A percentile compares a stretch with the other conserved stretches of the same genome.
These are phyloP conservation scores for Xestia xanthographa DNA, from an alignment of 2,888 invertebrate species.

Conservation along the genomic window DNA sequence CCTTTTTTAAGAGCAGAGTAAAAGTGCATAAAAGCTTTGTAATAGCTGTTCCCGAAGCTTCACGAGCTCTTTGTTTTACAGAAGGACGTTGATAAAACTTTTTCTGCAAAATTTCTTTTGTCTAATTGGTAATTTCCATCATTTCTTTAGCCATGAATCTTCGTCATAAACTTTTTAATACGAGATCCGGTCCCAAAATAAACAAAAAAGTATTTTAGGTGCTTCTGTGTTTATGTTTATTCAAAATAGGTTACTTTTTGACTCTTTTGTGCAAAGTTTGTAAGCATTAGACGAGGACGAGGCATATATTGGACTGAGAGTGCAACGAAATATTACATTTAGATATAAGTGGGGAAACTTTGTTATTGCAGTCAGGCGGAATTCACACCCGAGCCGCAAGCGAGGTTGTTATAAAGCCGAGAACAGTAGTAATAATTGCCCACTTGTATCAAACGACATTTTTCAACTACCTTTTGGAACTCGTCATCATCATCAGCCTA, in stretches of 20 bases:
- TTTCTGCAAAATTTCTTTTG: constrained; percentile 4
- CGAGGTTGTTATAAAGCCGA: too few species aligned
- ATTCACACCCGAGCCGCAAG: too few species aligned
- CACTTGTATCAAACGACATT: background rate
- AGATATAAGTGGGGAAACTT: too few species aligned
- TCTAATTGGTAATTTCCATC: constrained; percentile 3
- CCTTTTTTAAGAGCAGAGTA: constrained; percentile 19
- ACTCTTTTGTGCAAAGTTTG: background rate
- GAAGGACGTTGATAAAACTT: background rate
- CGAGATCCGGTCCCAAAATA: background rate
- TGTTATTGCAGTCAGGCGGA: too few species aligned
- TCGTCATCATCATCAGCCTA: too few species aligned
- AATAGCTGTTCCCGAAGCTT: constrained; percentile 13
- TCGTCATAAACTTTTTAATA: background rate
- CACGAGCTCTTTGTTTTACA: background rate
- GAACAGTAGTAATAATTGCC: background rate
- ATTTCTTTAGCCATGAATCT: constrained; percentile 13
- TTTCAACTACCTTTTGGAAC: background rate
- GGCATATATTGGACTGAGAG: background rate
- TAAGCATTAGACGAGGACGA: background rate
- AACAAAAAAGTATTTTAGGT: background rate
- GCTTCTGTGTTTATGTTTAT: background rate
- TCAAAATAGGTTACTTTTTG: background rate
- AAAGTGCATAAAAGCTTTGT: constrained; percentile 31
- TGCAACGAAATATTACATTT: background rate